phyloP scores from a whole-genome alignment of 1,140 invertebrate genomes.

The Araneus ventricosus region DNA sequence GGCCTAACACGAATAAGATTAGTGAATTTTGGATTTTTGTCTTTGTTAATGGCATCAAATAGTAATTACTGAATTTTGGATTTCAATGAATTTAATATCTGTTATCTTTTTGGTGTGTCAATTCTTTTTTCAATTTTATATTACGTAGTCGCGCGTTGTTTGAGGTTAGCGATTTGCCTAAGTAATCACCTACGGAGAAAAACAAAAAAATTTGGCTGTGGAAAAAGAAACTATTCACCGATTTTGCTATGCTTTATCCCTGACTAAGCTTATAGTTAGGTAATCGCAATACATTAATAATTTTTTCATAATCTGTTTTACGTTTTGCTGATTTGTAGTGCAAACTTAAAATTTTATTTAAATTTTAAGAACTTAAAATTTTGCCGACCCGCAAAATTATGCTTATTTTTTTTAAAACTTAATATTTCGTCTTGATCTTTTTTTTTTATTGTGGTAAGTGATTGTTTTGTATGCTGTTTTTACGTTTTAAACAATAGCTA shows the following conservation, averaged over 20 bases:
- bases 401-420: too few species aligned
- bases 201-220: background rate
- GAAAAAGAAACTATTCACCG: background rate
- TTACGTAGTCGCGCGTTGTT: constrained; percentile 9
- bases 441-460: too few species aligned
- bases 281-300: background rate
- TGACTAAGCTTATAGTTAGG: background rate
- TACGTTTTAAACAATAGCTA: too few species aligned
- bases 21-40: background rate
- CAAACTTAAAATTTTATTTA: too few species aligned
- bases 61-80: background rate
- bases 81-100: background rate
- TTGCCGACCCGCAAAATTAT: too few species aligned
- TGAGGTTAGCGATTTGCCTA: background rate
- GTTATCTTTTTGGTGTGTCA: background rate
- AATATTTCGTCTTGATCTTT: too few species aligned
- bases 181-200: background rate
- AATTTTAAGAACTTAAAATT: too few species aligned
- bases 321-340: too few species aligned
- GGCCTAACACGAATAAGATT: constrained; percentile 44
- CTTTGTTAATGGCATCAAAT: background rate
- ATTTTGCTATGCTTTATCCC: background rate
- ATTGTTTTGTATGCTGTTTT: too few species aligned
- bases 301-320: background rate
- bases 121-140: background rate